phyloP scores from a whole-genome alignment of 2,113 vertebrate species.

The Peucedramus taeniatus region DNA sequence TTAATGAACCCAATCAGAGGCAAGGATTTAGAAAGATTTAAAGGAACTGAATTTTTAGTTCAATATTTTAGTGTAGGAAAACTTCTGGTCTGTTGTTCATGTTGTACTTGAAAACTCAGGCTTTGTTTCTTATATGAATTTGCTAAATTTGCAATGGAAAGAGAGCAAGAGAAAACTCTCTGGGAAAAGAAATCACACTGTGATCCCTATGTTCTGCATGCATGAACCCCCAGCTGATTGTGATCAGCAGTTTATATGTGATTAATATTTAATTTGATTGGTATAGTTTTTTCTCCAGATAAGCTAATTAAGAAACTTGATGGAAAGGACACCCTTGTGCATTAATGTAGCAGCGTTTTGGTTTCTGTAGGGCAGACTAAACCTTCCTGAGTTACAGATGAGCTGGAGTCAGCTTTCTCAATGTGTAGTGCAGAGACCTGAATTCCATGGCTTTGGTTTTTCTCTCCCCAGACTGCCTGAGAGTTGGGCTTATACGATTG shows the following conservation, averaged over 20 bases:
- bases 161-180: slow-evolving; percentile 54
- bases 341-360: slow-evolving; percentile 38
- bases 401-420: background rate
- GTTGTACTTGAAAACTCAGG: slow-evolving; percentile 62
- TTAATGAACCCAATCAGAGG: slow-evolving; percentile 96
- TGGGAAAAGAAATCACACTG: slow-evolving; percentile 49
- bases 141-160: slow-evolving; percentile 66
- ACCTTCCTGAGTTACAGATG: slow-evolving; percentile 11
- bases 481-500: background rate
- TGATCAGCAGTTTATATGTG: slow-evolving; percentile 73
- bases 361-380: slow-evolving; percentile 42
- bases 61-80: slow-evolving; percentile 67
- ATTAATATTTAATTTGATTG: slow-evolving; percentile 79
- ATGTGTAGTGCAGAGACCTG: background rate
- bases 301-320: slow-evolving; percentile 72
- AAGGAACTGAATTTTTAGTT: slow-evolving; percentile 66
- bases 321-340: slow-evolving; percentile 51
- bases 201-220: slow-evolving; percentile 32
- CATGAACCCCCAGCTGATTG: slow-evolving; percentile 62
- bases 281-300: slow-evolving; percentile 71
- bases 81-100: slow-evolving; percentile 61
- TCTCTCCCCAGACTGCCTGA: background rate
- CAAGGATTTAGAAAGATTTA: slow-evolving; percentile 80
- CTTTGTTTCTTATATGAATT: slow-evolving; percentile 69
- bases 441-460: background rate